These are phyloP conservation scores for Cheilosia scutellata DNA, from an alignment of 2,888 invertebrate genomes.

Conservation along the genomic window DNA sequence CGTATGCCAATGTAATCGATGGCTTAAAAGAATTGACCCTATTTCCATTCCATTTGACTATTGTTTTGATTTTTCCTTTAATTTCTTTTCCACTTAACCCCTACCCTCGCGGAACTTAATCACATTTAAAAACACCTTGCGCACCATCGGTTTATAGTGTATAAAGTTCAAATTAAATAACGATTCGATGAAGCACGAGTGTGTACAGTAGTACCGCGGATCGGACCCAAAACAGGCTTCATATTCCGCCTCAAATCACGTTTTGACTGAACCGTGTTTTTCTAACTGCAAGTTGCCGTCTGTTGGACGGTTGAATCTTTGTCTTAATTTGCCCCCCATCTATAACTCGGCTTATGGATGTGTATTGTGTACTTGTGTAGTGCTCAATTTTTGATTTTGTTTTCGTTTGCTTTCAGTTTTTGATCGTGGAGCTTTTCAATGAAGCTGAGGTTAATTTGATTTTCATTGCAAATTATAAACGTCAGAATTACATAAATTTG, in stretches of 20 bases:
- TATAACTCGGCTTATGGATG: slow-evolving; percentile 29
- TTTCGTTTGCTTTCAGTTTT: slow-evolving; percentile 29
- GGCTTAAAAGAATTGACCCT: slow-evolving; percentile 49
- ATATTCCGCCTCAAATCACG: slow-evolving; percentile 57
- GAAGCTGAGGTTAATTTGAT: slow-evolving; percentile 32
- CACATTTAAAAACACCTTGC: slow-evolving; percentile 45
- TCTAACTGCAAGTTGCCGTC: slow-evolving; percentile 33
- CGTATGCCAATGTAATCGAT: slow-evolving; percentile 37
- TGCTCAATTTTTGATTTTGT: slow-evolving; percentile 45
- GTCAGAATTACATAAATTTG: background rate
- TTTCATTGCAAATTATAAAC: background rate
- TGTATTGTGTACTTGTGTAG: slow-evolving; percentile 3
- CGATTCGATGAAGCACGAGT: slow-evolving; percentile 19
- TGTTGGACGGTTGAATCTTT: slow-evolving; percentile 44
- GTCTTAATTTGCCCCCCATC: slow-evolving; percentile 42
- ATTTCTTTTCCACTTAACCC: slow-evolving; percentile 32
- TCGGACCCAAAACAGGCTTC: slow-evolving; percentile 25
- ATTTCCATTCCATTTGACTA: slow-evolving; percentile 46
- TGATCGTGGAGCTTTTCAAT: slow-evolving; percentile 21
- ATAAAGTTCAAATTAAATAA: slow-evolving; percentile 40
- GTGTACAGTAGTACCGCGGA: slow-evolving; percentile 3
- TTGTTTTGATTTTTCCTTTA: slow-evolving; percentile 58
- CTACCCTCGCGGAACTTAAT: slow-evolving; percentile 26
- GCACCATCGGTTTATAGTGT: slow-evolving; percentile 14
- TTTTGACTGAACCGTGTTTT: slow-evolving; percentile 55